Percentiles rank a stretch among this genome's conserved stretches.
Conservation (phyloP, 1,140 invertebrate genomes). For the Stegodyphus mimosarum region DNA sequence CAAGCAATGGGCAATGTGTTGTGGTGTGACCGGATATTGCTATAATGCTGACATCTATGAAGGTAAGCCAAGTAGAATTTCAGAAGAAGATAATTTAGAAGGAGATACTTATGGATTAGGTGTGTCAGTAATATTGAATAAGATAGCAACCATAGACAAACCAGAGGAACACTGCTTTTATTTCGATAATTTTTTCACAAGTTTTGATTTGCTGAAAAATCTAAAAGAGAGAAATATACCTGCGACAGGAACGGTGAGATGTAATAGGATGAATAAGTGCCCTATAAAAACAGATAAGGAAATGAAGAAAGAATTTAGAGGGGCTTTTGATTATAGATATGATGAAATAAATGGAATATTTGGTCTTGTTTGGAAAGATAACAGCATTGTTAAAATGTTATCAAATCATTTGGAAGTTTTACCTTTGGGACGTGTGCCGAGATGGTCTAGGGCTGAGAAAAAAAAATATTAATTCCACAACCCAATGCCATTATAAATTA, state of each 20-base stretch:
- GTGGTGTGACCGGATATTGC: constrained; percentile 36
- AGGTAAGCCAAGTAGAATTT: constrained; percentile 39
- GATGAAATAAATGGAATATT: constrained; percentile 39
- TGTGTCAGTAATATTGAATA: constrained; percentile 31
- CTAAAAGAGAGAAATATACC: constrained; percentile 39
- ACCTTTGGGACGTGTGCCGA: constrained; percentile 37
- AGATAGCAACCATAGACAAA: constrained; percentile 37
- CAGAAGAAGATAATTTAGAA: constrained; percentile 40
- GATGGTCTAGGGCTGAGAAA: constrained; percentile 35
- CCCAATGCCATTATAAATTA: constrained; percentile 38
- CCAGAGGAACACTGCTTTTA: constrained; percentile 35
- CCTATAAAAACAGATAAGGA: constrained; percentile 35
- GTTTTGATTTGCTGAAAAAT: constrained; percentile 41
- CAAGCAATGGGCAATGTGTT: constrained; percentile 39
- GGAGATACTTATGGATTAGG: constrained; percentile 34
- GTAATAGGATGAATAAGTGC: constrained; percentile 42
- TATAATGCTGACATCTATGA: constrained; percentile 36
- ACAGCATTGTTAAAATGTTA: constrained; percentile 40
- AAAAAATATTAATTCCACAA: constrained; percentile 39
- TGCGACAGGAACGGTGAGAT: constrained; percentile 31
- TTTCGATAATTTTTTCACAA: constrained; percentile 39
- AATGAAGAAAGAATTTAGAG: constrained; percentile 41
- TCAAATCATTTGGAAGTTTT: constrained; percentile 37
- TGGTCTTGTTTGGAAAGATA: constrained; percentile 38
- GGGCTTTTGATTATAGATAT: constrained; percentile 38